Evolutionary conservation across 2,888 invertebrate genomes (phyloP).

Genomic region (Cataglyphis livida): DNA sequence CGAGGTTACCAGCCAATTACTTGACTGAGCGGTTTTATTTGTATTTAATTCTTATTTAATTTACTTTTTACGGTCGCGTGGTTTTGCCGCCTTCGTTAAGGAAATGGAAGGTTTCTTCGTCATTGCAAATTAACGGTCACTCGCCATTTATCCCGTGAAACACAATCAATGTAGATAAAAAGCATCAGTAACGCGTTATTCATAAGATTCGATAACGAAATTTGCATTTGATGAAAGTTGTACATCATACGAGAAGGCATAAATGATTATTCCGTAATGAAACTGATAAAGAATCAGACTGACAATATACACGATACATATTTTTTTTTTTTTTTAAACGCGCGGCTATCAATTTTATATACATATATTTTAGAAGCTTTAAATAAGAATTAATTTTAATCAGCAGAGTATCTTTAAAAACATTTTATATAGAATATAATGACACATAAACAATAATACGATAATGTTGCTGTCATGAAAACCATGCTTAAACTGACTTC

Average conservation of each 20-base stretch:
- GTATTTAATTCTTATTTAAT: slow-evolving; percentile 86
- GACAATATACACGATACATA: background rate
- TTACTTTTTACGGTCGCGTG: slow-evolving; percentile 83
- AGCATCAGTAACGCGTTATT: slow-evolving; percentile 6
- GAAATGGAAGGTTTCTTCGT: slow-evolving; percentile 80
- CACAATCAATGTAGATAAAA: slow-evolving; percentile 52
- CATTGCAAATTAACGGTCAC: slow-evolving; percentile 69
- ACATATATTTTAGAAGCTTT: background rate
- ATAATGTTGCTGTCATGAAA: background rate
- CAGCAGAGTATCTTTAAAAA: background rate
- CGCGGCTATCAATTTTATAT: background rate
- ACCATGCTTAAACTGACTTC: slow-evolving; percentile 15
- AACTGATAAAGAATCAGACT: background rate
- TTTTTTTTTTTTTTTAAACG: too few species aligned
- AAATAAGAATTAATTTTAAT: slow-evolving; percentile 13
- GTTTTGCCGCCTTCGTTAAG: slow-evolving; percentile 75
- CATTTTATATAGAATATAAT: background rate
- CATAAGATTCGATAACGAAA: background rate
- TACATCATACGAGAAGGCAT: background rate
- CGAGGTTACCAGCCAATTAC: slow-evolving; percentile 84
- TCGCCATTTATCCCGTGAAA: slow-evolving; percentile 35
- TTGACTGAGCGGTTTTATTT: slow-evolving; percentile 85
- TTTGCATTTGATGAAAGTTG: slow-evolving; percentile 9
- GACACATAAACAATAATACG: background rate
- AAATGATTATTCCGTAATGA: background rate